Base-by-base conservation (phyloP, 2,113 vertebrate genomes). In the Lucifuga dentata region DNA sequence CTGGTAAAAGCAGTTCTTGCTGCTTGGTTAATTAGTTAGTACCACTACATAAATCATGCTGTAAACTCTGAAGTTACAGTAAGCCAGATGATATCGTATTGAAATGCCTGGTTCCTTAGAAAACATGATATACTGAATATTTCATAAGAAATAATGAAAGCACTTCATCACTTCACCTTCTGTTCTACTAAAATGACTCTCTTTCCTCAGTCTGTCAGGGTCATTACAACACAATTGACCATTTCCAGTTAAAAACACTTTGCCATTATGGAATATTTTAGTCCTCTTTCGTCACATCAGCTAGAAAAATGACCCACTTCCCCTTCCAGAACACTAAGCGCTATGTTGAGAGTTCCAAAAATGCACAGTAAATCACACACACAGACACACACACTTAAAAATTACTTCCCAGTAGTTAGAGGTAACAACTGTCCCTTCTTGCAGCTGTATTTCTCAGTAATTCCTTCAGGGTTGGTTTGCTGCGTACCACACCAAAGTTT, bases 181-280 rank as follows among this genome's bases (percentile, higher is more conserved):
- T 3, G 20, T 32, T 15, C 50, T 33, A 1, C 5, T 8, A 45
- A 24, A 53, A 46, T 55, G 5, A 13, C n/a, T 13, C 3, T 3
- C 51, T 78, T 73, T 73, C 39, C 46, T 56, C 50, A 73, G 40
- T 70, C 55, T 52, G 2, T n/a, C 1, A 50, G 20, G 9, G 41
- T 72, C 13, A 61, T 6, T n/a, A 8, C 41, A 66, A 40, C 39
- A 41, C 32, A 62, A 21, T 12, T 20, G 35, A 51, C 17, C 4
- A 6, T 53, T 76, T 83, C 73, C 62, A 68, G 67, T 52, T 56
- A 46, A 52, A 20, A 48, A 19, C 10, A n/a, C 2, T 11, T 20
- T 29, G 23, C 40, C 8, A 35, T 53, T 49, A 6, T 0, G 0
- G 33, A 66, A 60, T 55, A 45, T 65, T 40, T 71, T 19, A 5